Evolutionary conservation across 2,888 invertebrate species (phyloP), one percentile per base, ranked within the genome.

Genomic region (Drosophila rubida): DNA sequence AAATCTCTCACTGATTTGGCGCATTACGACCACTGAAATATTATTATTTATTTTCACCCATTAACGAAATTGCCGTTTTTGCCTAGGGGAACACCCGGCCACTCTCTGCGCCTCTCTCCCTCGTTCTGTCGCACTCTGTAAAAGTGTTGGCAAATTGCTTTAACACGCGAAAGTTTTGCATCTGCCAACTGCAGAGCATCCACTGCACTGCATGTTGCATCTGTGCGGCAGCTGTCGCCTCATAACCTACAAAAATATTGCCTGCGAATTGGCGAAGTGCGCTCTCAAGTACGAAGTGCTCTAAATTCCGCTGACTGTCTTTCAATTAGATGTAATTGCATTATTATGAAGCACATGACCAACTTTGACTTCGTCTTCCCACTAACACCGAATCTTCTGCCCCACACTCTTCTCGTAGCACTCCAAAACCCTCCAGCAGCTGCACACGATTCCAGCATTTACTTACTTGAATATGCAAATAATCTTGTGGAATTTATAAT

Each of bases 21-120:
- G 61, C 72, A 79, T 77, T 79, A 77, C 67, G 67, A 78, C 64
- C 78, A 68, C 57, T 61, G 66, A 84, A 81, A 78, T 85, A 79
- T 84, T 81, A 81, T 81, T 81, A 81, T 83, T 85, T 78, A 86
- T 85, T 85, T 85, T 81, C 80, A 78, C 76, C 80, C 78, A 85
- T 85, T 86, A 84, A 72, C 54, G 49, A 73, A 85, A 85, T 80
- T 78, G 69, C 69, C 60, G 51, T 61, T 60, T 61, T 60, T 69
- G 72, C 78, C 76, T 48, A 49, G 53, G 71, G 71, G 61, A 62
- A 50, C 41, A 66, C 35, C 39, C 19, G 60, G 44, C 41, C 64
- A 30, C 39, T 16, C 58, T 25, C 37, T 27, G 1, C 22, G 5
- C 35, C 50, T 54, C 25, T 39, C 16, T 8, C 27, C 23, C 7